Evolutionary conservation across 2,113 vertebrate species (phyloP).

Genomic region (Zosterops lateralis): DNA sequence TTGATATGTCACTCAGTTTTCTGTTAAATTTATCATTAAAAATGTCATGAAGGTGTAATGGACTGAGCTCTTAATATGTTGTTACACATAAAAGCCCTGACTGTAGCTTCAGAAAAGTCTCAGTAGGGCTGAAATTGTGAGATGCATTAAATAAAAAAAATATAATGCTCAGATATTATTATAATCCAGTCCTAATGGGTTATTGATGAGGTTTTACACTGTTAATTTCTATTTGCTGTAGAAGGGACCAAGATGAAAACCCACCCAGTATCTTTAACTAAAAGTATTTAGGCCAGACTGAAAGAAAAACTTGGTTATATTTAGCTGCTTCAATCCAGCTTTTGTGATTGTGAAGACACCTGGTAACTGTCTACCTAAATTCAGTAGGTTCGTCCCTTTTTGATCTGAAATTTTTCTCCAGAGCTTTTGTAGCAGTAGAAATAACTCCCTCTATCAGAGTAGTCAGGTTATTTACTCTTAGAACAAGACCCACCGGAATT

Average conservation of each 20-base stretch:
- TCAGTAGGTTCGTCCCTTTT: not conserved
- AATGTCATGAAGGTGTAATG: not conserved
- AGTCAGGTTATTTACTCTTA: not conserved
- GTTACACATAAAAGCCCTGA: not conserved
- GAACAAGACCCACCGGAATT: not conserved
- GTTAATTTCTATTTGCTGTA: not conserved
- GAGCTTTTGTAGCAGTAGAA: not conserved
- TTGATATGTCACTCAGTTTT: not conserved
- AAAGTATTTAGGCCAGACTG: not conserved
- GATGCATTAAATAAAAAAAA: not conserved
- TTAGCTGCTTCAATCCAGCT: not conserved
- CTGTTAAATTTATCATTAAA: not conserved
- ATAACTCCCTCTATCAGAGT: not conserved
- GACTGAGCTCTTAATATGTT: not conserved
- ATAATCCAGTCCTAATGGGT: not conserved
- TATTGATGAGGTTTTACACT: not conserved
- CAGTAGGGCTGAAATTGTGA: not conserved
- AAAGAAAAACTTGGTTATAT: not conserved
- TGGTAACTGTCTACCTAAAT: not conserved
- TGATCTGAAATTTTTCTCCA: not conserved
- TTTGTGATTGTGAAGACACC: not conserved
- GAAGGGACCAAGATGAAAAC: not conserved
- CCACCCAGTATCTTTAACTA: not conserved
- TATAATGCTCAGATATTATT: not conserved
- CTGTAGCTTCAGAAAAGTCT: not conserved